Evolutionary conservation across 2,888 invertebrate species (phyloP), one percentile per base, ranked within the genome.

Genomic region (Hoplodrina blanda): DNA sequence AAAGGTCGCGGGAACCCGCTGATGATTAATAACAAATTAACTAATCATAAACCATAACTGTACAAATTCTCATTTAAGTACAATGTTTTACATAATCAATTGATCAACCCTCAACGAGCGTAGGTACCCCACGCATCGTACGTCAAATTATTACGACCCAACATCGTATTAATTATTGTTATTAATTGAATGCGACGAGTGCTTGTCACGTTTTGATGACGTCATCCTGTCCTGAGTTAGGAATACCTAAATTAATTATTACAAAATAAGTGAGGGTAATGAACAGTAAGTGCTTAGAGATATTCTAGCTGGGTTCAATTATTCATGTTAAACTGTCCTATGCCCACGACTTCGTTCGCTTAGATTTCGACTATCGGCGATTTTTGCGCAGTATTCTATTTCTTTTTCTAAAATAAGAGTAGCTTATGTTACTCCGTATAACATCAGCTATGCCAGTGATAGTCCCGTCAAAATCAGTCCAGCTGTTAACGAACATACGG

Each of bases 101-200:
- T 49, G 37, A 65, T 65, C 10, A 17, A 25, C 46, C 37, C 37
- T 15, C 20, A 46, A 50, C 17, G 3, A 62, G 41, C 50, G 4
- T 20, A n/a, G n/a, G n/a, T n/a, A 41, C 46, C 25, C 37, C 41
- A 41, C 60, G 25, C 37, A 25, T 25, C 8, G 13, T n/a, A 49
- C 37, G n/a, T 37, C 52, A 53, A 61, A 62, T 59, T 55, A 62
- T 4, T 15, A 46, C 52, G 17, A 13, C 20, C 15, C 17, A 30
- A 20, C 17, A 25, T 17, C 19, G 7, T 49, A 59, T 71, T 62
- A 62, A 62, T 76, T 59, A 75, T 61, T 62, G 30, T 72, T 60
- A 62, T 66, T 66, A 66, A 76, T 72, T 25, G n/a, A 55, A 53
- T 62, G 20, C 57, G 41, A 44, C 17, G 13, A 65, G 62, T 60